Percentiles rank a stretch among this genome's conserved stretches.
Conservation (phyloP, 2,888 invertebrate species). For the Arrhopalites spinosus region DNA sequence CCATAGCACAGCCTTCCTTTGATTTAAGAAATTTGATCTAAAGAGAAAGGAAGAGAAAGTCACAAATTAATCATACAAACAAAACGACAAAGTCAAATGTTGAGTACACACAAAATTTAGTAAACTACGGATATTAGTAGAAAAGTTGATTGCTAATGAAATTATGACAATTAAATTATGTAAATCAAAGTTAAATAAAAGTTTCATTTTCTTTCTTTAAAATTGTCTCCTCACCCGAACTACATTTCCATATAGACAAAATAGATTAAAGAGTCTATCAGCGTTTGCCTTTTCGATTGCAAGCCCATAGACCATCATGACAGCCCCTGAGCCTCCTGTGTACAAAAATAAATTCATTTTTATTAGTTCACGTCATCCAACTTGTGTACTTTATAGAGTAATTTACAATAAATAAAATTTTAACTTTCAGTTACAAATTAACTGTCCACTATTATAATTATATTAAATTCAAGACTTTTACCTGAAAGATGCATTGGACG, state of each 20-base stretch:
- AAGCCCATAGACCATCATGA: slow-evolving; percentile 96
- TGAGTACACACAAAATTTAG: neutral
- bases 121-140: neutral
- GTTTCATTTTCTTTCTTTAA: neutral
- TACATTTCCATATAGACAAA: slow-evolving; percentile 98
- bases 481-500: slow-evolving; percentile 66
- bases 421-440: too few species aligned
- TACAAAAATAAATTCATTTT: too few species aligned
- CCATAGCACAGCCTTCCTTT: slow-evolving; percentile 98
- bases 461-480: too few species aligned
- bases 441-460: too few species aligned
- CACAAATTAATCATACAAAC: neutral
- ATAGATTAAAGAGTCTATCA: slow-evolving; percentile 94
- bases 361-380: too few species aligned
- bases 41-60: slow-evolving; percentile 25
- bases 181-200: neutral
- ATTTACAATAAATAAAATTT: too few species aligned
- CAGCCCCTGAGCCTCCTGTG: too few species aligned
- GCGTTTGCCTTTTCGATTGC: slow-evolving; percentile 93
- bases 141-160: neutral
- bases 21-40: slow-evolving; percentile 96
- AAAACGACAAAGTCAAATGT: neutral
- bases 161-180: neutral
- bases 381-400: too few species aligned
- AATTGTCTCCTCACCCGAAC: slow-evolving; percentile 74